phyloP scores from a whole-genome alignment of 2,113 vertebrate species.

The Grammomys dolichurus region DNA sequence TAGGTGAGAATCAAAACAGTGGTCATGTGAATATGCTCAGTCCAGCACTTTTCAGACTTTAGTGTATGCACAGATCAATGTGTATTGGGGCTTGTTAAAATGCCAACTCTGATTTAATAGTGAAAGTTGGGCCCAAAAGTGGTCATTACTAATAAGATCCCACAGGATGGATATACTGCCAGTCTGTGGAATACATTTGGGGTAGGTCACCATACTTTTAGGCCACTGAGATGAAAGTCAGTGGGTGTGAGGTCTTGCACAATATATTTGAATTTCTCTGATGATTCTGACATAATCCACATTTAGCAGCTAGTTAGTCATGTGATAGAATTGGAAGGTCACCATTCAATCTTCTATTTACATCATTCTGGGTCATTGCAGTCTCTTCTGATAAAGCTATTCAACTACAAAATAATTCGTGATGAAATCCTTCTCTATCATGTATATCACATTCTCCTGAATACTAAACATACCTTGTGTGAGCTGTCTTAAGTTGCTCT shows the following conservation, averaged over 20 bases:
- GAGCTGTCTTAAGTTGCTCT: slow-evolving; percentile 43
- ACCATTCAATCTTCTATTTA: not conserved
- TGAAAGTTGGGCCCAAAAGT: not conserved
- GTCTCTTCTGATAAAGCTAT: slow-evolving; percentile 21
- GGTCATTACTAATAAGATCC: not conserved
- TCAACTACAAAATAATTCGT: slow-evolving; percentile 27
- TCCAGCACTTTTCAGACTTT: slow-evolving; percentile 9
- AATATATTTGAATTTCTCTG: slow-evolving; percentile 27
- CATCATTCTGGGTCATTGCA: not conserved
- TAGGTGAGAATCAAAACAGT: slow-evolving; percentile 28
- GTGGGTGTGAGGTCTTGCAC: not conserved
- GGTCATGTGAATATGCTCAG: not conserved
- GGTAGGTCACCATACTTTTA: slow-evolving; percentile 26
- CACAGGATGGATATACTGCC: not conserved
- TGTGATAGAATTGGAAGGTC: slow-evolving; percentile 10
- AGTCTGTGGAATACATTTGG: not conserved
- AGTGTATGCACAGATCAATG: not conserved
- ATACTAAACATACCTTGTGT: slow-evolving; percentile 36
- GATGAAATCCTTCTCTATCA: slow-evolving; percentile 12
- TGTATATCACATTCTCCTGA: not conserved
- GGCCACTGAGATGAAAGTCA: not conserved
- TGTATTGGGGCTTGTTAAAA: not conserved
- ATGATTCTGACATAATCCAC: not conserved
- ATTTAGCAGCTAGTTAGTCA: slow-evolving; percentile 13
- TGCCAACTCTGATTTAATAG: not conserved